Conservation (phyloP, 2,113 vertebrate genomes). For the Aphelocoma coerulescens region DNA sequence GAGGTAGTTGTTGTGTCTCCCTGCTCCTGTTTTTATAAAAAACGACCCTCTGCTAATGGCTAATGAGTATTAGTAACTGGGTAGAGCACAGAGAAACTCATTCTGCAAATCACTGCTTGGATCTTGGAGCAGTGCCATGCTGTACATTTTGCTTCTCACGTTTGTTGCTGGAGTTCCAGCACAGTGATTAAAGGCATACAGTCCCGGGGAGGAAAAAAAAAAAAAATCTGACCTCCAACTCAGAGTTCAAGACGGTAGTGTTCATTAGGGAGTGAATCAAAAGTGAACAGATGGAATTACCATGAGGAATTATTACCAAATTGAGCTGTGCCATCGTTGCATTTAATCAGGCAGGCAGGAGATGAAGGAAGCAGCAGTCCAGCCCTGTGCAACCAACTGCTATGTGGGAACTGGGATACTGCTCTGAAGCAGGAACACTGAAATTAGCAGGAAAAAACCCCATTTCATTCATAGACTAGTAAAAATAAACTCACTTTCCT, state of each 20-base stretch:
- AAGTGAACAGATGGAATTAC: not conserved
- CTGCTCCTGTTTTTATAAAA: not conserved
- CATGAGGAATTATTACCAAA: not conserved
- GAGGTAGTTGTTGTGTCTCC: not conserved
- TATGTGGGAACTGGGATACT: accelerated
- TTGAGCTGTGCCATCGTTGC: not conserved
- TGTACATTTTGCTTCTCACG: not conserved
- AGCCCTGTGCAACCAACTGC: not conserved
- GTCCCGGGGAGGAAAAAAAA: not conserved
- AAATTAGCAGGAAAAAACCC: not conserved
- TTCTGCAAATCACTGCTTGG: not conserved
- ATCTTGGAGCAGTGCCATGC: accelerated
- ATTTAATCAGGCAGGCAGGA: not conserved
- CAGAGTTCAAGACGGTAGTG: not conserved
- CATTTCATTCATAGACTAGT: not conserved
- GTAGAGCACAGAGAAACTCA: not conserved
- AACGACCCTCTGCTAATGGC: not conserved
- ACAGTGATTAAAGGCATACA: not conserved
- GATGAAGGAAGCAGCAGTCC: not conserved
- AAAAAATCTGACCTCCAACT: not conserved
- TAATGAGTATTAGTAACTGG: not conserved
- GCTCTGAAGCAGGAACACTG: not conserved
- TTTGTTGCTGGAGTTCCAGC: not conserved
- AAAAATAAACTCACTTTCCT: not conserved
- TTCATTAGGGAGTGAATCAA: not conserved